Evolutionary conservation across 2,113 vertebrate genomes (phyloP).

Genomic region (Amphiprion ocellaris): DNA sequence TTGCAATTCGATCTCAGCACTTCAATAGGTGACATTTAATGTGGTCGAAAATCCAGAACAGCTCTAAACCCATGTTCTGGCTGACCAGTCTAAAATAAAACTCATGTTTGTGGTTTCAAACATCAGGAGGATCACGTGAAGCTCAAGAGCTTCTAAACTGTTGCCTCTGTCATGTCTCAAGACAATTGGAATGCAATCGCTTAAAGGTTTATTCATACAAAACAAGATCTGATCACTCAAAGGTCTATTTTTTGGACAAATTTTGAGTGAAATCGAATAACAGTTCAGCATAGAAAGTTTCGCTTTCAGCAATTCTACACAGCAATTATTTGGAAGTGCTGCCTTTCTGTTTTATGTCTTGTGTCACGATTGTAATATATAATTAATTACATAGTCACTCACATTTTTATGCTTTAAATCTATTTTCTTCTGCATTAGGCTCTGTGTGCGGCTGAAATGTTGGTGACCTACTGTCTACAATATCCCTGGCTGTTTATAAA

Average conservation of each 20-base stretch:
- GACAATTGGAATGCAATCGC: slow-evolving; percentile 10
- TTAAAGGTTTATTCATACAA: slow-evolving; percentile 37
- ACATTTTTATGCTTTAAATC: too few species aligned
- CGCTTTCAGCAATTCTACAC: too few species aligned
- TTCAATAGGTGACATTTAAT: slow-evolving; percentile 39
- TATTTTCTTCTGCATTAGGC: too few species aligned
- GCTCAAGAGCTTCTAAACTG: neutral
- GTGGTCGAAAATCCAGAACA: slow-evolving; percentile 46
- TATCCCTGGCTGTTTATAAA: too few species aligned
- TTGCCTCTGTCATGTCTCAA: slow-evolving; percentile 2
- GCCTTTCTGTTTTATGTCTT: too few species aligned
- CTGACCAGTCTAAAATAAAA: slow-evolving; percentile 8
- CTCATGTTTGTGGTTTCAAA: neutral
- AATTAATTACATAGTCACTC: too few species aligned
- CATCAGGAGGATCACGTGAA: slow-evolving; percentile 38
- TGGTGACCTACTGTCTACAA: too few species aligned
- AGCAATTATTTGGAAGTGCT: too few species aligned
- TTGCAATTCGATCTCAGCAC: slow-evolving; percentile 26
- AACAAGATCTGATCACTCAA: slow-evolving; percentile 11
- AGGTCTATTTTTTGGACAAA: neutral
- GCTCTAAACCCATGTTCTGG: slow-evolving; percentile 17
- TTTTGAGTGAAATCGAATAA: too few species aligned
- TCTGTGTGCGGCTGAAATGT: too few species aligned
- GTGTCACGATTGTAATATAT: too few species aligned
- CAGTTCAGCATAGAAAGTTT: too few species aligned